Evolutionary conservation across 2,888 invertebrate genomes (phyloP).

Genomic region (Amphipyra tragopoginis): DNA sequence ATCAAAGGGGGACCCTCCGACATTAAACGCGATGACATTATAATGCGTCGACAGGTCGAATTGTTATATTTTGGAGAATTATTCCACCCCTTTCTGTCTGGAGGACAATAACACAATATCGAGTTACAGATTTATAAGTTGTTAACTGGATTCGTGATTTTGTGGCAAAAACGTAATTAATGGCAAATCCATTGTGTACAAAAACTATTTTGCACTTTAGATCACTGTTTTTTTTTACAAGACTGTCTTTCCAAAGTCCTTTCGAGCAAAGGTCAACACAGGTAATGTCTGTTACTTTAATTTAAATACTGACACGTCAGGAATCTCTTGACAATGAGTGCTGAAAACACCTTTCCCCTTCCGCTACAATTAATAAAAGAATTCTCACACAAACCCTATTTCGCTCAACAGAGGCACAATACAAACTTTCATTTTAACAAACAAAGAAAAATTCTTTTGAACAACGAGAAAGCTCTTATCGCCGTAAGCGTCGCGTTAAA

Average conservation of each 20-base stretch:
- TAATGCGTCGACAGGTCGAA: conserved; percentile 71
- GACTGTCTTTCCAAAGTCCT: too few species aligned
- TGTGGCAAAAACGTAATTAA: too few species aligned
- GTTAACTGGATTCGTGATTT: background rate
- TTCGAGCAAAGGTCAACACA: too few species aligned
- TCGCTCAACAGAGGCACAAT: conserved; percentile 62
- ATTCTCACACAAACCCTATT: conserved; percentile 46
- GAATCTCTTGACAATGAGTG: background rate
- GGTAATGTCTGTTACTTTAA: background rate
- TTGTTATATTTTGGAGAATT: conserved; percentile 66
- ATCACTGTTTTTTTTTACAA: background rate
- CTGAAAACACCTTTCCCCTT: conserved; percentile 29
- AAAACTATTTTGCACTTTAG: background rate
- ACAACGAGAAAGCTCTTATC: conserved; percentile 82
- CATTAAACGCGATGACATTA: conserved; percentile 59
- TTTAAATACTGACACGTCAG: conserved; percentile 1
- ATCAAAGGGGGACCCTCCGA: conserved; percentile 64
- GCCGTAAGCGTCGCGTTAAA: conserved; percentile 81
- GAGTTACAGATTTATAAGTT: background rate
- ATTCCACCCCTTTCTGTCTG: conserved; percentile 21
- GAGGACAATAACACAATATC: conserved; percentile 1
- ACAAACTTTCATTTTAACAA: conserved; percentile 80
- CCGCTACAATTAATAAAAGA: conserved; percentile 44
- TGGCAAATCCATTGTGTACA: too few species aligned
- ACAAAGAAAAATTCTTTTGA: conserved; percentile 79